phyloP scores from a whole-genome alignment of 2,888 invertebrate genomes.

The Neria commutata region DNA sequence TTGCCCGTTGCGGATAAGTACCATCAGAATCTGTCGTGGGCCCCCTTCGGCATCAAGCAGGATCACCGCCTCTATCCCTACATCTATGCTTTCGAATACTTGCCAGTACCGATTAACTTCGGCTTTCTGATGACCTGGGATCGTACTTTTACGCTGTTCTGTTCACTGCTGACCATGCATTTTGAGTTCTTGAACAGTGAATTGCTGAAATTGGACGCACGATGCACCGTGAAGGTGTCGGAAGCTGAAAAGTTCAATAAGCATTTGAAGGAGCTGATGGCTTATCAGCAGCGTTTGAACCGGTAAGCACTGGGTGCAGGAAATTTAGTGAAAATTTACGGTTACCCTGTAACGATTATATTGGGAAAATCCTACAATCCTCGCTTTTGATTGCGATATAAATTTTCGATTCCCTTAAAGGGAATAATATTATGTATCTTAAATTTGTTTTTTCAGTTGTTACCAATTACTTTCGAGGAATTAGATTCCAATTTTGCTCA shows the following conservation, averaged over 20 bases:
- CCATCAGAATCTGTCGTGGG: conserved; percentile 29
- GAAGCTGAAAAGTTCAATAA: neutral
- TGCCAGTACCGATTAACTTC: neutral
- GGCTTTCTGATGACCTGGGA: neutral
- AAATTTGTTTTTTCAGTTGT: no score
- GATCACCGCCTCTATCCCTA: conserved; percentile 8
- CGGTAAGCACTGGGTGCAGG: no score
- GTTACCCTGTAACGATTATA: no score
- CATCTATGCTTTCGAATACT: neutral
- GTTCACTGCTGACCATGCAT: neutral
- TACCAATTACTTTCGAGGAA: no score
- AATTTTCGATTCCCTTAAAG: no score
- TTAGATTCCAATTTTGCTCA: no score
- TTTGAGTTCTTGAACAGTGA: neutral
- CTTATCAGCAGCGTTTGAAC: neutral
- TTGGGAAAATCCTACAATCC: no score
- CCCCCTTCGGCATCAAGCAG: conserved; percentile 24
- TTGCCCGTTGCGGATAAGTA: conserved; percentile 20
- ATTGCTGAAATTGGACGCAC: neutral
- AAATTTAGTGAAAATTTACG: no score
- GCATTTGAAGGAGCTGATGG: neutral
- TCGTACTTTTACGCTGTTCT: neutral
- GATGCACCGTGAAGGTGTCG: neutral
- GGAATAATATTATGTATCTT: no score
- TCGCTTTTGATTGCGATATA: no score